Percentiles rank a stretch among this genome's conserved stretches.
Conservation (phyloP, 1,140 invertebrate genomes). For the Himalopsyche phryganea region DNA sequence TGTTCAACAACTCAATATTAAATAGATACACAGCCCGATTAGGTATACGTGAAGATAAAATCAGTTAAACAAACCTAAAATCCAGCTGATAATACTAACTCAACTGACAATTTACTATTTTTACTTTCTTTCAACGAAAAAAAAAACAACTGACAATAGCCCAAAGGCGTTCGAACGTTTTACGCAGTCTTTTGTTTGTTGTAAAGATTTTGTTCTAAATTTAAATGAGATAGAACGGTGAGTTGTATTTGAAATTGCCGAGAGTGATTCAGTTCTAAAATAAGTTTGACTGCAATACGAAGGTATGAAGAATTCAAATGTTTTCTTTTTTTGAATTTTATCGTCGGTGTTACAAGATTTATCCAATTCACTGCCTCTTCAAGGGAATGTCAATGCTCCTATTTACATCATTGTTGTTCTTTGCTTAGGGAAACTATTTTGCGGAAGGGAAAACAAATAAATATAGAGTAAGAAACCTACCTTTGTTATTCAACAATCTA, state of each 20-base stretch:
- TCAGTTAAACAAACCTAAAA: conserved; percentile 2
- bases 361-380: conserved; percentile 5
- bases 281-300: conserved; percentile 22
- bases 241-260: conserved; percentile 12
- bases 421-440: too few species aligned
- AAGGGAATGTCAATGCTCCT: not conserved
- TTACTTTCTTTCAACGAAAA: conserved; percentile 9
- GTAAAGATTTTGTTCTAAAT: conserved; percentile 22
- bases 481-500: not conserved
- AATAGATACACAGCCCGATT: conserved; percentile 6
- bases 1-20: conserved; percentile 15
- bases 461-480: too few species aligned
- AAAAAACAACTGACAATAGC: conserved; percentile 9
- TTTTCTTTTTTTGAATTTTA: conserved; percentile 21
- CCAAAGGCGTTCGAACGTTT: conserved; percentile 27
- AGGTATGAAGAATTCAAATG: conserved; percentile 11
- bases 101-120: conserved; percentile 13
- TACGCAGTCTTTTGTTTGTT: conserved; percentile 22
- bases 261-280: conserved; percentile 23
- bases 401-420: conserved; percentile 7
- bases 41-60: conserved; percentile 16
- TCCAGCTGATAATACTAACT: not conserved
- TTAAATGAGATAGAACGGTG: conserved; percentile 16
- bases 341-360: conserved; percentile 26
- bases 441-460: too few species aligned